A percentile compares a stretch with the other conserved stretches of the same genome.
phyloP scores from a whole-genome alignment of 2,888 invertebrate genomes.

The Leistus spinibarbis region DNA sequence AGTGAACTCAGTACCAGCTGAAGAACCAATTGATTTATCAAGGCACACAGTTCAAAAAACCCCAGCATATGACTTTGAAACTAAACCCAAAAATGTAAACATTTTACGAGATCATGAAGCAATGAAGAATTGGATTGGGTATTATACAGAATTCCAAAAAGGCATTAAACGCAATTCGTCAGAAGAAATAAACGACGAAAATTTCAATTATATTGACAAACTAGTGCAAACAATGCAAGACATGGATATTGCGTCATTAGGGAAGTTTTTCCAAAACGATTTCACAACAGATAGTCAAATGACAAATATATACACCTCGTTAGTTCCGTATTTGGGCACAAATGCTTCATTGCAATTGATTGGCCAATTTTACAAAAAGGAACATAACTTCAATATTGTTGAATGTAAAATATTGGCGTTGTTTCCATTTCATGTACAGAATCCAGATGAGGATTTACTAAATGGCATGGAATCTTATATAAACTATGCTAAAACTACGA shows the following conservation, averaged over 20 bases:
- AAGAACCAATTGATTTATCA: not conserved
- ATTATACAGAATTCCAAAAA: not conserved
- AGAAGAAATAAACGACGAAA: not conserved
- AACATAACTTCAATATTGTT: not conserved
- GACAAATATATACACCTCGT: constrained; percentile 6
- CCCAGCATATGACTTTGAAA: not conserved
- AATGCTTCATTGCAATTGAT: not conserved
- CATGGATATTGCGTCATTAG: not conserved
- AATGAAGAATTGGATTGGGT: not conserved
- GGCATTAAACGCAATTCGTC: not conserved
- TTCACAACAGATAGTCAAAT: not conserved
- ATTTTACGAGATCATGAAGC: not conserved
- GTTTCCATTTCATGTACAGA: constrained; percentile 13
- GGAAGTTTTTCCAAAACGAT: not conserved
- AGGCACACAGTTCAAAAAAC: not conserved
- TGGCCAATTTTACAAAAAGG: not conserved
- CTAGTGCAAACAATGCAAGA: not conserved
- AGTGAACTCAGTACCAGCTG: not conserved
- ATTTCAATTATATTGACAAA: not conserved
- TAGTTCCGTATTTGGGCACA: constrained; percentile 18
- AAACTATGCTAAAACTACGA: not conserved
- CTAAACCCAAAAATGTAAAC: not conserved
- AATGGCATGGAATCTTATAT: not conserved
- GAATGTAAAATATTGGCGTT: constrained; percentile 10
- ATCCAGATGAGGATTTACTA: constrained; percentile 10